These are phyloP conservation scores for Cephus spinipes DNA, from an alignment of 2,888 invertebrate genomes.

Conservation along the genomic window DNA sequence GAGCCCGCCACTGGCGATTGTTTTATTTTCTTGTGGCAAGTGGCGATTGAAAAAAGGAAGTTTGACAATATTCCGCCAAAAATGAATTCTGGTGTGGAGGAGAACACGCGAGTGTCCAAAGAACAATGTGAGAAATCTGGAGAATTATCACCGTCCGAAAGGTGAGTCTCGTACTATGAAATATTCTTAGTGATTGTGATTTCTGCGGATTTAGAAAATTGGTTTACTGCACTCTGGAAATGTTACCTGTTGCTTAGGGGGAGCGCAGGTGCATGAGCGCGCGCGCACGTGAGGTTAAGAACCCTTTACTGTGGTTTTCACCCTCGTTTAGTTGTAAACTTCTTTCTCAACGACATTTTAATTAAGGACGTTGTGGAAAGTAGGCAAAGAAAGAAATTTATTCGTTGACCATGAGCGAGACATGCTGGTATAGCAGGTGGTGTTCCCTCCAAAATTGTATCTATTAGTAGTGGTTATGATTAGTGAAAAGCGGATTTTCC, in stretches of 20 bases:
- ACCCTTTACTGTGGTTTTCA: conserved; percentile 23
- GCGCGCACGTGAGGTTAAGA: conserved; percentile 42
- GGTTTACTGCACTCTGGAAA: not conserved
- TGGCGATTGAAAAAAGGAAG: conserved; percentile 35
- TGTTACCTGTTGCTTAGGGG: conserved; percentile 44
- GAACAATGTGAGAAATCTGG: conserved; percentile 38
- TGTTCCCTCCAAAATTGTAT: conserved; percentile 30
- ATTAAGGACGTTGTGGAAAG: conserved; percentile 1
- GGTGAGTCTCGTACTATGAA: conserved; percentile 37
- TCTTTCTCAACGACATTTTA: conserved; percentile 11
- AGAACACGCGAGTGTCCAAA: conserved; percentile 36
- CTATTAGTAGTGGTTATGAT: conserved; percentile 5
- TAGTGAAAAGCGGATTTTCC: not conserved
- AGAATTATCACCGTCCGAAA: conserved; percentile 47
- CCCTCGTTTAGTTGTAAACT: conserved; percentile 16
- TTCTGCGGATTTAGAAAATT: not conserved
- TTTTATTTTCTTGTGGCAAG: conserved; percentile 13
- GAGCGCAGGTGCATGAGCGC: conserved; percentile 47
- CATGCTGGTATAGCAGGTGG: conserved; percentile 37
- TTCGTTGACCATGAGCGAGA: conserved; percentile 26
- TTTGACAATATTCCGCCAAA: conserved; percentile 49
- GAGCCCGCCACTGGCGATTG: conserved; percentile 21
- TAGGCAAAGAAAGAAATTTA: conserved; percentile 15
- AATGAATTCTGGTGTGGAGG: conserved; percentile 52
- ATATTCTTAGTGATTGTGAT: not conserved